Evolutionary conservation across 1,140 invertebrate species (phyloP), one percentile per base, ranked within the genome.

Genomic region (Magallana gigas): DNA sequence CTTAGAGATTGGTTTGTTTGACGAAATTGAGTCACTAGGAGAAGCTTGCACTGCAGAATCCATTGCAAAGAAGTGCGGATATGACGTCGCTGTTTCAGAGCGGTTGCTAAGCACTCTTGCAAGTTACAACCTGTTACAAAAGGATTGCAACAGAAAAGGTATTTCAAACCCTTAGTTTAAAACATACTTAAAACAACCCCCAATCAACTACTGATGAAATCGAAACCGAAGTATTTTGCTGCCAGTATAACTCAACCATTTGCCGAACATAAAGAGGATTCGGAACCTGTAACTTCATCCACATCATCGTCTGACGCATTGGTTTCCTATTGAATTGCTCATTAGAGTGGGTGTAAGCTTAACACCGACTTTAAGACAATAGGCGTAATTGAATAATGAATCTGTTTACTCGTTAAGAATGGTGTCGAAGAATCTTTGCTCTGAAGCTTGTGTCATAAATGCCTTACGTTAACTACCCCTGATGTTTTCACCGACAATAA

Each of bases 1-100:
- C 12, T 56, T 91, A 29, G 90, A 91, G 59, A 59, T 88, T 3
- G 90, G 90, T n/a, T 36, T 91, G 14, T 91, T 91, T 83, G 90
- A 91, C 57, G 87, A 89, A n/a, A 76, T 91, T 23, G 90, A 90
- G 82, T 85, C 87, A 8, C 59, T 88, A 9, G 88, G 89, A 14
- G 90, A 90, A 83, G 84, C 90, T 1, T 81, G 83, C 14, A 83
- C 90, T 6, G 80, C 84, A 8, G 88, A 85, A 36, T 23, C 59
- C 5, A 62, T 90, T n/a, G 88, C 90, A n/a, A 87, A 85, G 81
- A 90, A 90, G 57, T 89, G 87, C 85, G 83, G 85, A 8, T 91
- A 86, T 84, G 87, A 90, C 57, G 36, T 83, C 18, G 81, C 80
- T 48, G 62, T 90, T 16, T 85, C 86, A 11, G 90, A 90, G 68